These are phyloP conservation scores for Drosophila picticornis DNA, from an alignment of 2,888 invertebrate genomes.

Conservation along the genomic window DNA sequence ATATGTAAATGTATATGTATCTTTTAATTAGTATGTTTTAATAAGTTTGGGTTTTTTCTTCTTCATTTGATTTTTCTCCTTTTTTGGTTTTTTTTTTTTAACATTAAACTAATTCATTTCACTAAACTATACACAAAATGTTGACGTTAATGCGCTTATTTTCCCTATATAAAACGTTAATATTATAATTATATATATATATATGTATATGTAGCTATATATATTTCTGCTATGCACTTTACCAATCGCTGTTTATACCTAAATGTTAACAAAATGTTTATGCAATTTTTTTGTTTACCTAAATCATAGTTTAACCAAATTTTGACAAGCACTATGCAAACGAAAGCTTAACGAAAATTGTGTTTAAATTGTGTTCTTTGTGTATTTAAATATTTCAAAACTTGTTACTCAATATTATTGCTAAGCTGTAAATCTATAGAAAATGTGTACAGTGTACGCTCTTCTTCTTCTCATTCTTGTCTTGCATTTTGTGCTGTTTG, in stretches of 20 bases:
- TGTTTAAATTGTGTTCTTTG: constrained; percentile 20
- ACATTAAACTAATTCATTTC: constrained; percentile 78
- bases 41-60: constrained; percentile 36
- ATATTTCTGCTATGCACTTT: constrained; percentile 46
- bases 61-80: constrained; percentile 44
- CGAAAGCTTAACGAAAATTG: constrained; percentile 52
- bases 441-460: constrained; percentile 46
- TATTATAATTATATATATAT: constrained; percentile 26
- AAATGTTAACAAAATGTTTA: constrained; percentile 27
- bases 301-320: constrained; percentile 37
- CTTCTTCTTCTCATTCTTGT: background rate
- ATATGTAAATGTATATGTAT: constrained; percentile 31
- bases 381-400: constrained; percentile 14
- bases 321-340: constrained; percentile 67
- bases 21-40: constrained; percentile 33
- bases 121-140: constrained; percentile 80
- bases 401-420: constrained; percentile 22
- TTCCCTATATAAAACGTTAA: constrained; percentile 64
- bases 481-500: constrained; percentile 19
- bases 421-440: constrained; percentile 68
- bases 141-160: constrained; percentile 65
- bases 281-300: background rate
- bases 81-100: constrained; percentile 52
- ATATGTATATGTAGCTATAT: constrained; percentile 12
- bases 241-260: constrained; percentile 41